Conservation (phyloP, 2,113 vertebrate species). For the Cyprinus carpio region DNA sequence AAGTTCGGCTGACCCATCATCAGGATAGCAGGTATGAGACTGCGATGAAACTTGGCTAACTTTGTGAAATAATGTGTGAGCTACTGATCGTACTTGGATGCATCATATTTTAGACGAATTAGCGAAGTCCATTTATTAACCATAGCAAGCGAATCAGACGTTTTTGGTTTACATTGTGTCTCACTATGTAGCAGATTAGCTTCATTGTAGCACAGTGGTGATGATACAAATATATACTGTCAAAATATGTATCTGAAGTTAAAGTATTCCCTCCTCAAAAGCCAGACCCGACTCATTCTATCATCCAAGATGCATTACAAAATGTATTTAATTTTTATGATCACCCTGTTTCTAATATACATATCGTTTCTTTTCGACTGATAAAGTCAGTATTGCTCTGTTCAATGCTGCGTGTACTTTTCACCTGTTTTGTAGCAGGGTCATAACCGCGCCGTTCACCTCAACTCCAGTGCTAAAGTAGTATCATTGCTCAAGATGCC, state of each 20-base stretch:
- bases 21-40: conserved; percentile 64
- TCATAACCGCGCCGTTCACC: conserved; percentile 58
- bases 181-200: conserved; percentile 21
- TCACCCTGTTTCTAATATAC: background rate
- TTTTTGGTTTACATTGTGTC: background rate
- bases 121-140: background rate
- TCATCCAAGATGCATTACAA: background rate
- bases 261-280: background rate
- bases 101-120: background rate
- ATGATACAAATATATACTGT: background rate
- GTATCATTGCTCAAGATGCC: conserved; percentile 67
- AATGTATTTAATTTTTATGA: background rate
- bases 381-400: conserved; percentile 63
- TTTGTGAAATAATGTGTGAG: background rate
- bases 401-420: conserved; percentile 62
- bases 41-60: conserved; percentile 31
- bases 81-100: background rate
- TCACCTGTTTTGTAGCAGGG: conserved; percentile 54
- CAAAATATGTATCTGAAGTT: background rate
- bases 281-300: background rate
- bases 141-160: background rate
- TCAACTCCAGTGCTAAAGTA: conserved; percentile 55
- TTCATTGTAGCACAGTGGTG: conserved; percentile 4
- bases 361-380: conserved; percentile 16
- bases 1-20: conserved; percentile 46